Evolutionary conservation across 1,140 invertebrate genomes (phyloP), one percentile per base, ranked within the genome.

Genomic region (Zaprionus vittiger): DNA sequence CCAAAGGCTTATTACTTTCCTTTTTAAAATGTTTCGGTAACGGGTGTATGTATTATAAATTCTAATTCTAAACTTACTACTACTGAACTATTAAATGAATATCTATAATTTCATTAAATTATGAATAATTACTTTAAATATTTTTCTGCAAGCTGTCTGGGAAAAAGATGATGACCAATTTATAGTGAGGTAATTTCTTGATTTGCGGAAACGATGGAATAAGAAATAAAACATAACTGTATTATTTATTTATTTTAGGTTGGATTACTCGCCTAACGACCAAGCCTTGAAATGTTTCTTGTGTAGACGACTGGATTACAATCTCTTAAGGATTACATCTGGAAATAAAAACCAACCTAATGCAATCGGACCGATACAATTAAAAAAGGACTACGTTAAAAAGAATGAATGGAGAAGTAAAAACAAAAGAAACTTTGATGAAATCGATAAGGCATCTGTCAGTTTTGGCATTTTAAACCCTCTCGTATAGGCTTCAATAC

Each of bases 381-480:
- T 76, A 4, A 59, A 70, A 47, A 80, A 76, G 76, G 85, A 85
- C 15, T 77, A 77, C 14, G 54, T 77, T 65, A 82, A 77, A 31
- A 77, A 74, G 65, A 87, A 90, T 44, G 63, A 55, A 38, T 90
- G 85, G 85, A 74, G 69, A 69, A 85, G 76, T 60, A 90, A 90
- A 72, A 74, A 81, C 1, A 90, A 90, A 73, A 73, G 86, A 41
- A 90, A 90, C 62, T 90, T 90, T 34, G 85, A 90, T 54, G 85
- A 90, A 56, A 90, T 90, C 52, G 85, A 90, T 49, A 90, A 90
- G 70, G 85, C 85, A 3, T 90, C 85, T 24, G 85, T 87, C 56
- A 90, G 86, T 41, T 90, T 90, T 70, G 89, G 85, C 24, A 84
- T 90, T 56, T 68, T 90, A 2, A 90, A 90, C 56, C 85, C 89